Percentiles rank a stretch among this genome's conserved stretches.
These are phyloP conservation scores for Lepus americanus DNA, from an alignment of 2,113 vertebrate genomes.

Conservation along the genomic window DNA sequence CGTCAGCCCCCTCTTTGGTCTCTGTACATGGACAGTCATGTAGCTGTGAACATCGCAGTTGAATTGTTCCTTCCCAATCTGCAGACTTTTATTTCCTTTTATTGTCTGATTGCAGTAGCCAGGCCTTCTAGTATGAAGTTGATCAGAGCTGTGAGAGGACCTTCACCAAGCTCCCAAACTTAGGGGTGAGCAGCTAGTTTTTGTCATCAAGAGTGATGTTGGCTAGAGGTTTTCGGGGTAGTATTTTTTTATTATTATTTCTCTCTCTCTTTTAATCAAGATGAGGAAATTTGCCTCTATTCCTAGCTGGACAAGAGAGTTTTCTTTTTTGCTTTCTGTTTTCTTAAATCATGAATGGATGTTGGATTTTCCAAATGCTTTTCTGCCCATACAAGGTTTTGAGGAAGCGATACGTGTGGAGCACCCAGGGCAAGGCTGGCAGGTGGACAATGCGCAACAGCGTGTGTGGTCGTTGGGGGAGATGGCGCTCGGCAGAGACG, in stretches of 20 bases:
- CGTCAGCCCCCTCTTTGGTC: background rate
- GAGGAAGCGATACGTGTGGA: background rate
- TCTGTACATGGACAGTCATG: background rate
- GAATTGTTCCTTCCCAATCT: background rate
- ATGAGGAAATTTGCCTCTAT: background rate
- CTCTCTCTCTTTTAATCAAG: background rate
- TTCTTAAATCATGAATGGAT: background rate
- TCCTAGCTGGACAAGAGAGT: background rate
- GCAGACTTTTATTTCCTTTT: background rate
- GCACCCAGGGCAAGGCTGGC: background rate
- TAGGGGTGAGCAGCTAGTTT: background rate
- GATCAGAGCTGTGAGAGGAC: background rate
- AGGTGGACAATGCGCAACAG: background rate
- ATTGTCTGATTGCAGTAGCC: background rate
- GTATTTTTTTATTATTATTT: background rate
- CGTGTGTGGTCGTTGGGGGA: background rate
- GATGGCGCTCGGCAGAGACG: background rate
- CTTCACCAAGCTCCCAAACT: background rate
- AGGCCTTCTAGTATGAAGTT: background rate
- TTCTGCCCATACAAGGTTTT: background rate
- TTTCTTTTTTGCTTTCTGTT: background rate
- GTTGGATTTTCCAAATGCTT: background rate
- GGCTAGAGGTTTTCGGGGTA: background rate
- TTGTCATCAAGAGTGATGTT: background rate
- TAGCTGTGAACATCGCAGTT: background rate